Base-by-base conservation (phyloP, 2,113 vertebrate genomes). In the Ploceus nigricollis region DNA sequence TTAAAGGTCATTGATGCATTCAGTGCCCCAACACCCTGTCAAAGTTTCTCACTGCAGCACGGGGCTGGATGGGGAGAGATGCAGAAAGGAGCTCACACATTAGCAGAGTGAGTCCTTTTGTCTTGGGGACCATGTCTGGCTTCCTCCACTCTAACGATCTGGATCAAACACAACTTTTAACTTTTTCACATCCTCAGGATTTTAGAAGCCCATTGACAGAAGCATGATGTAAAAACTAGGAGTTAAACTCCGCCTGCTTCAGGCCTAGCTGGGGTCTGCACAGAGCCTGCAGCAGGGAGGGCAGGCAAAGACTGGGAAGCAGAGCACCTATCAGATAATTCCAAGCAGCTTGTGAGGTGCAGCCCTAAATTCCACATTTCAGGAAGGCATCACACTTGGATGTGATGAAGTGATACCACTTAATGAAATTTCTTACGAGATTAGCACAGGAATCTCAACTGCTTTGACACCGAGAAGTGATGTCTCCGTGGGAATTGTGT, bases 391-490 rank as follows among this genome's bases (percentile, higher is more conserved):
- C 7, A 0, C 80, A 77, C 68, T 86, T 44, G 30, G 50, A 65
- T 86, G 85, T 42, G 51, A 73, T 42, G 25, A 87, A 85, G 75
- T 57, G 63, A 65, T 90, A n/a, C 10, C 0, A 0, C 42, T 85
- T 61, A 56, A 79, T 72, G 85, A 80, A 79, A 72, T 92, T 90
- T 95, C 88, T 95, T n/a, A 33, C 1, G 1, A 37, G 61, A 82
- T 79, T 96, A 92, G 82, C 75, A 80, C 48, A 88, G 88, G 90
- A 95, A 82, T 80, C 53, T 57, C 75, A 94, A 82, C 40, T 80
- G 54, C 63, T 93, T 76, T 94, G 87, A 76, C 90, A 76, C 75
- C 1, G 0, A 10, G 1, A 73, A 63, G 70, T 72, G 75, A 76
- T 79, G 13, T 48, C 85, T 91, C 75, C 37, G 37, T 45, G 87